These are phyloP conservation scores for Bettongia penicillata DNA, from an alignment of 2,113 vertebrate species.

Conservation along the genomic window DNA sequence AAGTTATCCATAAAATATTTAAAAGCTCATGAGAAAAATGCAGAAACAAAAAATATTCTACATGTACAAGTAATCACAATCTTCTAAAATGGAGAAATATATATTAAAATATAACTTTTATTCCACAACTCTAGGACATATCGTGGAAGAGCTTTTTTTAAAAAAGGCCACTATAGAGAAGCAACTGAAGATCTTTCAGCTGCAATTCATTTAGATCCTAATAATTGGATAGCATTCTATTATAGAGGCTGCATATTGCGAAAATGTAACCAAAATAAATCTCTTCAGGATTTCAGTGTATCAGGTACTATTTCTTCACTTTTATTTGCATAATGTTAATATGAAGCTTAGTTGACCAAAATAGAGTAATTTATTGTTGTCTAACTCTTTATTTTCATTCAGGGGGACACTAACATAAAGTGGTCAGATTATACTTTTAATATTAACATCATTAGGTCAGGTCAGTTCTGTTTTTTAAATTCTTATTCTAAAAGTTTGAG, in stretches of 20 bases:
- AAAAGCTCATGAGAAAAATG: background rate
- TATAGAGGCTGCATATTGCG: constrained; percentile 84
- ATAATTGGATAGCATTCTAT: constrained; percentile 86
- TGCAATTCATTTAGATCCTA: constrained; percentile 84
- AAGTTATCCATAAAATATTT: background rate
- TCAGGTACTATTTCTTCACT: constrained; percentile 82
- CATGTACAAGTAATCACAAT: background rate
- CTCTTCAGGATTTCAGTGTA: constrained; percentile 86
- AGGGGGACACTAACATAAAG: background rate
- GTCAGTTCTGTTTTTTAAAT: background rate
- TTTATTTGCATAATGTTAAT: background rate
- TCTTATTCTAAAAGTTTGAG: background rate
- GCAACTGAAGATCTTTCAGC: constrained; percentile 82
- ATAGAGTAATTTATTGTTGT: background rate
- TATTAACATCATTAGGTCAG: background rate
- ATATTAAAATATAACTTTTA: constrained; percentile 44
- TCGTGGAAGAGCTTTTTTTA: constrained; percentile 83
- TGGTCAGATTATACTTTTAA: background rate
- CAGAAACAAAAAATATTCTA: background rate
- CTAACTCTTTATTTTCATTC: background rate
- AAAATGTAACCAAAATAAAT: constrained; percentile 77
- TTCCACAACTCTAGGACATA: constrained; percentile 78
- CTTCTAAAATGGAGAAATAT: background rate
- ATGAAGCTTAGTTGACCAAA: background rate
- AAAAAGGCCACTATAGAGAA: constrained; percentile 76